Evolutionary conservation across 2,113 vertebrate species (phyloP).

Genomic region (Malaclemys terrapin): DNA sequence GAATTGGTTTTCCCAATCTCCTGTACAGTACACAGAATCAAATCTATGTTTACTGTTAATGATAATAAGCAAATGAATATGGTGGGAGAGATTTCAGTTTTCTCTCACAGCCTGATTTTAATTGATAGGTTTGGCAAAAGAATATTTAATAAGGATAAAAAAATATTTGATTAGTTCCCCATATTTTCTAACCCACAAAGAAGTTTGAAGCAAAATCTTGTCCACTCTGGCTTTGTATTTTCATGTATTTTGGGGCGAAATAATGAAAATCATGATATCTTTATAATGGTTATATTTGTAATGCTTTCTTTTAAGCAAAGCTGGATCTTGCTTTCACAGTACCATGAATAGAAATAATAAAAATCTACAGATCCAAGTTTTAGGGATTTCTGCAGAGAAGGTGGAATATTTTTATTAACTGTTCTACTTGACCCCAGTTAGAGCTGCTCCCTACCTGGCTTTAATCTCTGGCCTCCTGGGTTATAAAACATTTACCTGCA

Average conservation of each 20-base stretch:
- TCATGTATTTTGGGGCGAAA: neutral
- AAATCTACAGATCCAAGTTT: neutral
- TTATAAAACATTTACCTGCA: neutral
- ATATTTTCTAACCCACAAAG: neutral
- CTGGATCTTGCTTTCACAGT: neutral
- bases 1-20: neutral
- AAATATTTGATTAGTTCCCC: neutral
- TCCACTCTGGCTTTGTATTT: neutral
- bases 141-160: neutral
- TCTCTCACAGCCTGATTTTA: neutral
- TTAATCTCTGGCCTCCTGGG: neutral
- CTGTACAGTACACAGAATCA: conserved; percentile 4
- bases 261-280: neutral
- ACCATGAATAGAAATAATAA: neutral
- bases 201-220: neutral
- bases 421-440: neutral
- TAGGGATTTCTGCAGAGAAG: neutral
- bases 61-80: neutral
- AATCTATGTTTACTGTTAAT: neutral
- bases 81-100: neutral
- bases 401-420: neutral
- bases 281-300: neutral
- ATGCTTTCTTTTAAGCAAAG: neutral
- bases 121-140: conserved; percentile 9
- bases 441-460: neutral